Evolutionary conservation across 2,113 vertebrate species (phyloP), one percentile per base, ranked within the genome.

Genomic region (Sylvietta virens): DNA sequence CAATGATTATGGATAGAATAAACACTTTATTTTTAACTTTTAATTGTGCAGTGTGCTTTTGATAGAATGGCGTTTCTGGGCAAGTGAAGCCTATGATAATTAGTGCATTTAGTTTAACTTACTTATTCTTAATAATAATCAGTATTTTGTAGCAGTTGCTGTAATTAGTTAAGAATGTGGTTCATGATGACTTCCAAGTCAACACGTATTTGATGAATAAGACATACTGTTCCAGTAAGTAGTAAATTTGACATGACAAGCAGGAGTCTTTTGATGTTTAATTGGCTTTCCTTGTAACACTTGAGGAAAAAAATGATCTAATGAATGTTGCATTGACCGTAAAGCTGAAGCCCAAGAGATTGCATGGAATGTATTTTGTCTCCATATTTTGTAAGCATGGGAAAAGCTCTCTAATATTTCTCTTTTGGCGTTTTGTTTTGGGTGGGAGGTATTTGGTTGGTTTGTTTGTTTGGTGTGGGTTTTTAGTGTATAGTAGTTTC

Each of bases 161-260:
- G 42, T 78, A 83, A 84, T 95, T 96, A 88, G 67, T 91, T 77
- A 93, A 92, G 85, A 93, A 90, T 83, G 93, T 74, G 61, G 74
- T 66, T 95, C 64, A 6, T 45, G 51, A 50, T 93, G 93, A 66
- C 74, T 92, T 92, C 82, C 58, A 80, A 94, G 79, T 88, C 80
- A 81, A 78, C 70, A 61, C 1, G 0, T 76, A 80, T 44, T 80
- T 89, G 89, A 57, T 0, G 18, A 92, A 53, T 78, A 91, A 67
- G 53, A 23, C 58, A 44, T 47, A 65, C 70, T 90, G 53, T 91
- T 92, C 33, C 58, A 80, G 14, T 50, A 77, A 89, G 50, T 76
- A 88, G 60, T 88, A 87, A 87, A 86, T 86, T 72, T 85, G 74
- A 82, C 80, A 50, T 94, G 81, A 92, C 86, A 92, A 50, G 77